Conservation (phyloP, 2,113 vertebrate species). For the Setophaga petechia region DNA sequence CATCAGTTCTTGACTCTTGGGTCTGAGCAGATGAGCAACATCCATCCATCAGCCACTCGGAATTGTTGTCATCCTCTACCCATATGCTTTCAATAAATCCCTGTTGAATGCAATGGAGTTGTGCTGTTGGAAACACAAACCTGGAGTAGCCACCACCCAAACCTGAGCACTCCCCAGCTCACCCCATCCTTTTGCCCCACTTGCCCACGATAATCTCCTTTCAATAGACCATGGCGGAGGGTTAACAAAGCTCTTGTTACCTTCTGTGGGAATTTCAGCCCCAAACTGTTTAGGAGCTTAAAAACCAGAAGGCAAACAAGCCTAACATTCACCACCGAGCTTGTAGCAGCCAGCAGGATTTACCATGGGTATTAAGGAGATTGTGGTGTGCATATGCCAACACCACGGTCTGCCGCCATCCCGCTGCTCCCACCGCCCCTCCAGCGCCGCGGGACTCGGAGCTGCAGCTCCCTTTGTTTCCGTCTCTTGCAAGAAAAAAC, state of each 20-base stretch:
- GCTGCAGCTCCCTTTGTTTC: background rate
- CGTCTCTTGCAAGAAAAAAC: accelerated
- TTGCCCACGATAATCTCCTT: background rate
- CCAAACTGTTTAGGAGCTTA: constrained; percentile 40
- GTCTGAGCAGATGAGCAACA: background rate
- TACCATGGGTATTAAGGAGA: constrained; percentile 48
- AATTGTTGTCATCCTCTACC: background rate
- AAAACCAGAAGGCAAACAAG: constrained; percentile 55
- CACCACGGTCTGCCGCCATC: background rate
- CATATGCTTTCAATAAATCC: background rate
- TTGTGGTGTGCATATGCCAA: background rate
- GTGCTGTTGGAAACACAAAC: background rate
- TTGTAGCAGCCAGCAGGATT: constrained; percentile 39
- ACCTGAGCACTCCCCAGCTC: background rate
- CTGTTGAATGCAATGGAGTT: accelerated
- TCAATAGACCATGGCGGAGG: background rate
- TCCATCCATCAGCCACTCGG: background rate
- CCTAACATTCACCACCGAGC: background rate
- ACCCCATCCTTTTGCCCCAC: background rate
- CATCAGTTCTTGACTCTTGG: background rate
- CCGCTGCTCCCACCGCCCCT: background rate
- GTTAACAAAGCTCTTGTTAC: background rate
- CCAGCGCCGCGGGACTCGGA: background rate
- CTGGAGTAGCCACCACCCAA: background rate
- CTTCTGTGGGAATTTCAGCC: constrained; percentile 17